A percentile compares a stretch with the other conserved stretches of the same genome.
Conservation (phyloP, 2,797 vertebrate species). For the Numenius phaeopus region DNA sequence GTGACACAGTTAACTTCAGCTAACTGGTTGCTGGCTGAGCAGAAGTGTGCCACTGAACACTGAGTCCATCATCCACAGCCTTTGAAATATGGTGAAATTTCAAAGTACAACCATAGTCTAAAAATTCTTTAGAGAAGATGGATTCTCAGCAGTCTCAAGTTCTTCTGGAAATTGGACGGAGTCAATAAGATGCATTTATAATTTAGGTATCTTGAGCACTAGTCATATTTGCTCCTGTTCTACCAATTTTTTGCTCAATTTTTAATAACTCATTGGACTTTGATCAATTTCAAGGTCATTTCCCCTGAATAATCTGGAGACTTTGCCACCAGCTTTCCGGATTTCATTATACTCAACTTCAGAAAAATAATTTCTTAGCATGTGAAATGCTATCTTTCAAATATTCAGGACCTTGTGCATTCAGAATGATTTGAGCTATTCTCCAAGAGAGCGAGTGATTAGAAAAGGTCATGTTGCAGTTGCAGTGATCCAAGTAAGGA, state of each 20-base stretch:
- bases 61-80: neutral
- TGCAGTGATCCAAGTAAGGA: neutral
- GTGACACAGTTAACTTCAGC: neutral
- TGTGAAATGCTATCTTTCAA: neutral
- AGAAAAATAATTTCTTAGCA: neutral
- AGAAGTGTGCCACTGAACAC: neutral
- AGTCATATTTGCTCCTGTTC: constrained; percentile 43
- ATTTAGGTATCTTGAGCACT: constrained; percentile 30
- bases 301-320: neutral
- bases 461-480: neutral
- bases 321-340: neutral
- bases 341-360: neutral
- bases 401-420: neutral
- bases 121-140: neutral
- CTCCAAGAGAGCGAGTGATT: neutral
- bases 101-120: neutral
- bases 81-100: neutral
- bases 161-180: neutral
- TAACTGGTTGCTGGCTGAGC: neutral
- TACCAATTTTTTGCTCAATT: constrained; percentile 49
- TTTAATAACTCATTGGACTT: constrained; percentile 56
- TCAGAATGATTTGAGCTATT: neutral
- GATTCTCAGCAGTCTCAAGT: neutral
- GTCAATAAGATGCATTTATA: constrained; percentile 59
- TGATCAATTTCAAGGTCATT: constrained; percentile 53